Conservation (phyloP, 2,888 invertebrate genomes). For the Nemurella pictetii region DNA sequence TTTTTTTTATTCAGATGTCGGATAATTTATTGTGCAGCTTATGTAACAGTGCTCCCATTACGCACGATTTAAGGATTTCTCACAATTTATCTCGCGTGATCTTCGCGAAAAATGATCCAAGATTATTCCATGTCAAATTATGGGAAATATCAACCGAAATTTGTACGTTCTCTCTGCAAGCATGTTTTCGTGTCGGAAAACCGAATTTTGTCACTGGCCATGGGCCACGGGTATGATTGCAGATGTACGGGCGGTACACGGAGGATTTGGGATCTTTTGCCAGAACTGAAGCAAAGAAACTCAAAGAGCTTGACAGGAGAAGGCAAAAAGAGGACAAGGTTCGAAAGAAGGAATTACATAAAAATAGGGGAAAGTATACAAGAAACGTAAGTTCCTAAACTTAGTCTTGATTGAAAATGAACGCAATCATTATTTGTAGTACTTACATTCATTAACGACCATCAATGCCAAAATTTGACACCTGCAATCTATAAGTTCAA, state of each 20-base stretch:
- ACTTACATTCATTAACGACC: neutral
- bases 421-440: no score
- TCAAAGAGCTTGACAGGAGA: slow-evolving; percentile 69
- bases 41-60: no score
- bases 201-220: no score
- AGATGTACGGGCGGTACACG: slow-evolving; percentile 95
- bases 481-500: neutral
- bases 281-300: slow-evolving; percentile 83
- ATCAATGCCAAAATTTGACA: neutral
- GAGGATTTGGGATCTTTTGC: slow-evolving; percentile 94
- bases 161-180: no score
- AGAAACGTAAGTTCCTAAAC: slow-evolving; percentile 43
- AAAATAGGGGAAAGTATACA: slow-evolving; percentile 55
- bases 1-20: no score
- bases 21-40: no score
- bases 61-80: no score
- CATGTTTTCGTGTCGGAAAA: no score
- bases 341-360: slow-evolving; percentile 46
- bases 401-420: neutral
- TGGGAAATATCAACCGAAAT: no score
- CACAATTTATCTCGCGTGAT: no score
- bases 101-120: no score
- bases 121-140: no score
- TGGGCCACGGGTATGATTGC: slow-evolving; percentile 46
- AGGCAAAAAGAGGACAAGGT: slow-evolving; percentile 66